Conservation (phyloP, 1,140 invertebrate genomes). For the Tetramorium parvispinum region DNA sequence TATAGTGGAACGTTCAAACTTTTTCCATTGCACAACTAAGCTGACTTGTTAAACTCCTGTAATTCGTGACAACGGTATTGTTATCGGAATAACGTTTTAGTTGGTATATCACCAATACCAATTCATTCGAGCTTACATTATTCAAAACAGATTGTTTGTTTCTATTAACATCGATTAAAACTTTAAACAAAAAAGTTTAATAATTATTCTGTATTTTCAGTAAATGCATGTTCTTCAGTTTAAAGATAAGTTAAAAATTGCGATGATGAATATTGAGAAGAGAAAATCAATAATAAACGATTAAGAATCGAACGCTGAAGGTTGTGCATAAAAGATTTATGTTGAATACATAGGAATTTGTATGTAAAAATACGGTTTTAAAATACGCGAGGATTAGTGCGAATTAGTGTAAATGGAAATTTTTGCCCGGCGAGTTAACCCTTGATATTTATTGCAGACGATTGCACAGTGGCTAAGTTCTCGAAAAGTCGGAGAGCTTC, state of each 20-base stretch:
- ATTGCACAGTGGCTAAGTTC: not conserved
- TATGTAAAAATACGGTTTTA: not conserved
- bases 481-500: not conserved
- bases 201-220: not conserved
- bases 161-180: not conserved
- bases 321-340: not conserved
- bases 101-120: not conserved
- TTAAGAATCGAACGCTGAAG: not conserved
- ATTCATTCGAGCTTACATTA: not conserved
- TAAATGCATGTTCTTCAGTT: not conserved
- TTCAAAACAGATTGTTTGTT: not conserved
- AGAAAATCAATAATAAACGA: not conserved
- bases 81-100: not conserved
- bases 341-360: not conserved
- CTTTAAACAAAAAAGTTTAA: not conserved
- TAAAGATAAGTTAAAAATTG: not conserved
- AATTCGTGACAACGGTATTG: not conserved
- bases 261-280: not conserved
- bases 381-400: not conserved
- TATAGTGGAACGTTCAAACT: not conserved
- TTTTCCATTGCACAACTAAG: conserved; percentile 1
- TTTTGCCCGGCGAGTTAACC: not conserved
- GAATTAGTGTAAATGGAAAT: conserved; percentile 3
- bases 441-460: conserved; percentile 26
- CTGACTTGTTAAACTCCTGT: not conserved